These are phyloP conservation scores for Drosophila fungiperda DNA, from an alignment of 2,888 invertebrate genomes.

Conservation along the genomic window DNA sequence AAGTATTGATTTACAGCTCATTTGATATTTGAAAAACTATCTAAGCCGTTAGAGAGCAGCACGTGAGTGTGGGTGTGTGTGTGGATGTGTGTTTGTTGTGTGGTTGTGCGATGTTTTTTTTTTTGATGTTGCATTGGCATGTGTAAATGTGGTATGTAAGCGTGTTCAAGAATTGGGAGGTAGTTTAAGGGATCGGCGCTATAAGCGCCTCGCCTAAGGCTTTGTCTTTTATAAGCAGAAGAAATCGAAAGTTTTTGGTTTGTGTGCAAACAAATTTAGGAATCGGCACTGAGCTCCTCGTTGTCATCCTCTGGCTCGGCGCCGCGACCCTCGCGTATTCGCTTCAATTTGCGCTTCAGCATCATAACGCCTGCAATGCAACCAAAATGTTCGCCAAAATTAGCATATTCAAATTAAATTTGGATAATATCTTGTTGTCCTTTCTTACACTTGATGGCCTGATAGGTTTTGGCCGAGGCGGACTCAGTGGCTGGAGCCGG, in stretches of 20 bases:
- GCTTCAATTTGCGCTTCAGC: conserved; percentile 84
- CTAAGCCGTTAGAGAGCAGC: conserved; percentile 27
- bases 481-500: conserved; percentile 71
- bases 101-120: conserved; percentile 17
- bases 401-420: not conserved
- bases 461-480: conserved; percentile 84
- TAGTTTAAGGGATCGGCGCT: conserved; percentile 48
- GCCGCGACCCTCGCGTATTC: conserved; percentile 84
- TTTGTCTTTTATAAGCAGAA: conserved; percentile 57
- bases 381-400: not conserved
- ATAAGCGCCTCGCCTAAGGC: conserved; percentile 47
- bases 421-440: not conserved
- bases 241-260: conserved; percentile 18
- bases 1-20: conserved; percentile 35
- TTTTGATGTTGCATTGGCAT: conserved; percentile 13
- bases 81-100: conserved; percentile 17
- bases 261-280: conserved; percentile 25
- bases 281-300: conserved; percentile 68
- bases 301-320: conserved; percentile 79
- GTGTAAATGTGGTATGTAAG: conserved; percentile 20
- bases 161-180: conserved; percentile 37
- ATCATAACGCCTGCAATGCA: conserved; percentile 83
- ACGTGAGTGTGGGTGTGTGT: conserved; percentile 5
- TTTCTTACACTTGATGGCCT: conserved; percentile 84
- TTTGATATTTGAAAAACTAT: conserved; percentile 27